Percentiles rank a stretch among this genome's conserved stretches.
These are phyloP conservation scores for Micronycteris hirsuta DNA, from an alignment of 2,113 vertebrate species.

Conservation along the genomic window DNA sequence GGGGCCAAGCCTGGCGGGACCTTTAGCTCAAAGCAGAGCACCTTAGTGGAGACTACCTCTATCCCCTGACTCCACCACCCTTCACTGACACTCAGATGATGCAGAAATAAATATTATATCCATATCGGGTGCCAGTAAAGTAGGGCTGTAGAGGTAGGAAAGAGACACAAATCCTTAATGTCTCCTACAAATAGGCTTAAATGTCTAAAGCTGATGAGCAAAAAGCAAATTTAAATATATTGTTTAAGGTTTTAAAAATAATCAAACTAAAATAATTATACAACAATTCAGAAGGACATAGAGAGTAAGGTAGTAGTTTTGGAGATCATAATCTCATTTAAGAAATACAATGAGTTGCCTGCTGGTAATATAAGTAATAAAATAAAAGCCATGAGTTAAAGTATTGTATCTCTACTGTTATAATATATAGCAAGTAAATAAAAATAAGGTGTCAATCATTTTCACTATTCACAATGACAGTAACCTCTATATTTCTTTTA, in stretches of 20 bases:
- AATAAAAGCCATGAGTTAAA: neutral
- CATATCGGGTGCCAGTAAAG: too few species aligned
- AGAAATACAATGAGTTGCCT: neutral
- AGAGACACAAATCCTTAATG: neutral
- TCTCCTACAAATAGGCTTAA: too few species aligned
- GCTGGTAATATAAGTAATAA: neutral
- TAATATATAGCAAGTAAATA: neutral
- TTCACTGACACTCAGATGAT: neutral
- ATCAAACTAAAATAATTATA: neutral
- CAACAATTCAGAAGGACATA: neutral
- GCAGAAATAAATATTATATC: neutral
- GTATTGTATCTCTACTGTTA: neutral
- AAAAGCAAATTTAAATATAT: neutral
- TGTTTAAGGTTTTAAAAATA: neutral
- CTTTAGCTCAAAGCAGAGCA: neutral
- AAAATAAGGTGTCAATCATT: neutral
- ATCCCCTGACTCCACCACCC: rapidly evolving
- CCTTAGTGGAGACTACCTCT: rapidly evolving
- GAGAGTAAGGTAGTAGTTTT: neutral
- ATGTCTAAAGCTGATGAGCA: neutral
- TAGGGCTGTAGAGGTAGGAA: neutral
- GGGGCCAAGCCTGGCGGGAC: neutral
- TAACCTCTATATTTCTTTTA: neutral
- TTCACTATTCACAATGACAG: neutral
- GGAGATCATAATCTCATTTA: neutral